These are phyloP conservation scores for Eleutherodactylus coqui DNA, from an alignment of 2,797 vertebrate genomes.

Conservation along the genomic window DNA sequence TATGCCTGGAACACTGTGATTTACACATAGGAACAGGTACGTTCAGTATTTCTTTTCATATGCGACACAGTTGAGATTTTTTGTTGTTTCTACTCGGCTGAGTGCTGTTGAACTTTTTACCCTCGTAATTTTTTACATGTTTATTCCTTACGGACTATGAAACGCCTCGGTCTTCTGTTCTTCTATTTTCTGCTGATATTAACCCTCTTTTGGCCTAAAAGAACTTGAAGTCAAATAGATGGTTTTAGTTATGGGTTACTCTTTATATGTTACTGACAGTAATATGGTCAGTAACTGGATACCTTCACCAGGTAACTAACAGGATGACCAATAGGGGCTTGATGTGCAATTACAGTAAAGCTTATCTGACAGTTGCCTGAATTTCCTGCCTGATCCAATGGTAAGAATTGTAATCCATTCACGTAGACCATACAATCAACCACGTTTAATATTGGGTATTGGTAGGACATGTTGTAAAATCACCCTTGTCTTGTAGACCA, in stretches of 20 bases:
- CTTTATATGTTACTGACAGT: not conserved
- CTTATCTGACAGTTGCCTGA: no score
- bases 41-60: not conserved
- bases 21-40: not conserved
- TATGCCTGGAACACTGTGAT: not conserved
- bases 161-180: not conserved
- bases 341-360: no score
- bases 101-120: slow-evolving; percentile 34
- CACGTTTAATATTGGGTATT: no score
- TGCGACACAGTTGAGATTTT: not conserved
- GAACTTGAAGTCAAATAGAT: not conserved
- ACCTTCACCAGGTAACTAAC: no score
- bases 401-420: no score
- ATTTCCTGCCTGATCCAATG: no score
- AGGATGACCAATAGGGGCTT: not conserved
- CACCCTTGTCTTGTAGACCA: no score
- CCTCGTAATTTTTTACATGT: not conserved
- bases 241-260: not conserved
- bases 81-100: not conserved
- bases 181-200: not conserved
- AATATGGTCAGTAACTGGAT: not conserved
- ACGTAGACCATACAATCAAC: no score
- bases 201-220: not conserved
- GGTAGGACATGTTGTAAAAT: no score
- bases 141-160: not conserved